A percentile compares a stretch with the other conserved stretches of the same genome.
Conservation (phyloP, 2,888 invertebrate genomes). For the Autographa gamma region DNA sequence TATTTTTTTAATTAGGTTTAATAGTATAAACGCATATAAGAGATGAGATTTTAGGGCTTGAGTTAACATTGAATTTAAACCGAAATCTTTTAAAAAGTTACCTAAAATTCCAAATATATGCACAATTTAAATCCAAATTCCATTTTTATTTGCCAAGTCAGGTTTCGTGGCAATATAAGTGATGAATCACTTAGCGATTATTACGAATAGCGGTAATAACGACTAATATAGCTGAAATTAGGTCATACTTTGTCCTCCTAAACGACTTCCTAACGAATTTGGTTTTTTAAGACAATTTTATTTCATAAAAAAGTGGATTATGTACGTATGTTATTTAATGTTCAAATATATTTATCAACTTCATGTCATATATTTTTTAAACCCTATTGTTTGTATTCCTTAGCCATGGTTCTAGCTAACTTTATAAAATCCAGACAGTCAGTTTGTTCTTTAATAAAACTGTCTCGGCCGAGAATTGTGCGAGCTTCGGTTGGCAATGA, state of each 20-base stretch:
- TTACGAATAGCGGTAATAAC: neutral
- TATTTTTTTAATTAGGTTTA: neutral
- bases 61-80: neutral
- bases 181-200: neutral
- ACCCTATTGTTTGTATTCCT: neutral
- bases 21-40: neutral
- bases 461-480: conserved; percentile 19
- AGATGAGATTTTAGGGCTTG: neutral
- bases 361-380: too few species aligned
- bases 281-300: neutral
- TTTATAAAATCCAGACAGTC: neutral
- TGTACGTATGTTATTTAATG: too few species aligned
- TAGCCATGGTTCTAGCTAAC: neutral
- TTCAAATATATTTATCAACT: too few species aligned
- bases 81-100: neutral
- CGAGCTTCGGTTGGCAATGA: conserved; percentile 38
- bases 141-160: neutral
- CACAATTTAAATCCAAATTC: neutral
- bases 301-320: too few species aligned
- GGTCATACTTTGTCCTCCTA: neutral
- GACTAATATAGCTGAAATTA: neutral
- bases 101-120: neutral
- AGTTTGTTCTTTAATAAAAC: neutral
- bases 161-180: neutral
- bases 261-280: neutral